A percentile compares a stretch with the other conserved stretches of the same genome.
These are phyloP conservation scores for Ptilodon capucinus DNA, from an alignment of 2,888 invertebrate genomes.

Conservation along the genomic window DNA sequence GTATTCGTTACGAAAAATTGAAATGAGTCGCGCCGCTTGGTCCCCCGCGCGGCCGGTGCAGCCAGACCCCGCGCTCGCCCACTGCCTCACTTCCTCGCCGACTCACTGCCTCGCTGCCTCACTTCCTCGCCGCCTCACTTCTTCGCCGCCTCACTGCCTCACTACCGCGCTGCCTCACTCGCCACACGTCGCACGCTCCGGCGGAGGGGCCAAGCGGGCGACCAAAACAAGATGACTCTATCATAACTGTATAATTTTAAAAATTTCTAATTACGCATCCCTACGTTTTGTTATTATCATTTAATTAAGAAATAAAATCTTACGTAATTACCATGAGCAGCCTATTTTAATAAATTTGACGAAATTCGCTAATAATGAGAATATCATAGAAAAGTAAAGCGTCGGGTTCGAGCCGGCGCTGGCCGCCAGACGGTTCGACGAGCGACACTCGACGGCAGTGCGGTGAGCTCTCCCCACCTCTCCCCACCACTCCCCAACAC, in stretches of 20 bases:
- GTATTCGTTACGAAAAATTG: constrained; percentile 80
- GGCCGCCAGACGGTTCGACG: constrained; percentile 20
- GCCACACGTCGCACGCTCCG: constrained; percentile 44
- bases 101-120: constrained; percentile 2
- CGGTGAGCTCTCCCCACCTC: constrained; percentile 20
- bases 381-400: constrained; percentile 75
- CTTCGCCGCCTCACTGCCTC: constrained; percentile 39
- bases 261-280: constrained; percentile 82
- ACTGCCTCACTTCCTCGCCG: constrained; percentile 5
- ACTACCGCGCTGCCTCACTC: constrained; percentile 38
- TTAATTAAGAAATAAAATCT: constrained; percentile 83
- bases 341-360: constrained; percentile 81
- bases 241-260: constrained; percentile 83
- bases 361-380: constrained; percentile 77
- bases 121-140: constrained; percentile 8
- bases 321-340: constrained; percentile 81
- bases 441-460: constrained; percentile 44
- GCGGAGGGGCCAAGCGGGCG: constrained; percentile 55
- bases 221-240: constrained; percentile 72
- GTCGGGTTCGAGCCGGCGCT: constrained; percentile 46
- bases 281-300: constrained; percentile 82
- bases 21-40: constrained; percentile 64
- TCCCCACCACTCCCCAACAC: too few species aligned
- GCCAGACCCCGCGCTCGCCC: constrained; percentile 11
- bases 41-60: constrained; percentile 28